These are phyloP conservation scores for Acleris cristana DNA, from an alignment of 2,888 invertebrate genomes.

Conservation along the genomic window DNA sequence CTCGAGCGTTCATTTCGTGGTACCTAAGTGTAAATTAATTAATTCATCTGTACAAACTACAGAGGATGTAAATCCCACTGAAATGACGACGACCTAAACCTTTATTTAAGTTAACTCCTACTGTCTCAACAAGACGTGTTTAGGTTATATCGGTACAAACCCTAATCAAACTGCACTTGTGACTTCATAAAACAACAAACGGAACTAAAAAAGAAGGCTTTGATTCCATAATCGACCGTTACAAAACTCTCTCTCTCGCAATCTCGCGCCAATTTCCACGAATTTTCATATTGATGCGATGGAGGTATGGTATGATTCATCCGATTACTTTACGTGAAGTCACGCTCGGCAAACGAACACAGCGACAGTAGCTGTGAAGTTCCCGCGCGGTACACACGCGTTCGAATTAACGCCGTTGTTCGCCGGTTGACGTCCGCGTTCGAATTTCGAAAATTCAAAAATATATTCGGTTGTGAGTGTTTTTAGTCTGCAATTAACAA, in stretches of 20 bases:
- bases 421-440: constrained; percentile 27
- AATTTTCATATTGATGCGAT: constrained; percentile 56
- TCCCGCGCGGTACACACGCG: constrained; percentile 54
- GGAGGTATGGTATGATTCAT: constrained; percentile 62
- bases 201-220: constrained; percentile 6
- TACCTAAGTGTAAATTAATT: too few species aligned
- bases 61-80: too few species aligned
- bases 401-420: constrained; percentile 56
- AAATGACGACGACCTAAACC: too few species aligned
- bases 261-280: constrained; percentile 58
- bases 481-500: neutral
- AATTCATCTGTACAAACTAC: too few species aligned
- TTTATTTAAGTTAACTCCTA: too few species aligned
- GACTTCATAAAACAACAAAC: too few species aligned
- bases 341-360: constrained; percentile 37
- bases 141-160: too few species aligned
- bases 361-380: constrained; percentile 53
- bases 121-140: too few species aligned
- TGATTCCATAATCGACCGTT: constrained; percentile 7
- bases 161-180: too few species aligned
- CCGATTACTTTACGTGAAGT: constrained; percentile 53
- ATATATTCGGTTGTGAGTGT: neutral
- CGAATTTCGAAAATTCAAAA: constrained; percentile 12
- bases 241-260: constrained; percentile 9
- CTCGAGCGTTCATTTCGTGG: too few species aligned